These are phyloP conservation scores for Cremastinae sp. DNA, from an alignment of 2,888 invertebrate species.

Conservation along the genomic window DNA sequence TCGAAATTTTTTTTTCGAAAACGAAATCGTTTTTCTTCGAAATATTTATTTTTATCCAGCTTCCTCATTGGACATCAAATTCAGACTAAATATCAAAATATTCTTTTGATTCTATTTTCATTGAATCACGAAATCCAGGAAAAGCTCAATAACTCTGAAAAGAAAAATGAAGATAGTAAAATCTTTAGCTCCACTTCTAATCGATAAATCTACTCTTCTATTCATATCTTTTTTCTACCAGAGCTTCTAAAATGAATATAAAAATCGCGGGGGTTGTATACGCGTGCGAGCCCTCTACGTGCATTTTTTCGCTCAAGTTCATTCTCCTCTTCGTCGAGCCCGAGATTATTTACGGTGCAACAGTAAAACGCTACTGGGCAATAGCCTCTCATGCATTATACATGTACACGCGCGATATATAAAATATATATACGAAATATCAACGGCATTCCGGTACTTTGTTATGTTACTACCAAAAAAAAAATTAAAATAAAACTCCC, in stretches of 20 bases:
- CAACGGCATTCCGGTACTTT: constrained; percentile 13
- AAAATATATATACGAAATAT: not conserved
- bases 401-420: not conserved
- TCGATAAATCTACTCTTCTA: too few species aligned
- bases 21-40: too few species aligned
- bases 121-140: too few species aligned
- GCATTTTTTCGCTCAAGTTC: constrained; percentile 17
- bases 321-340: constrained; percentile 15
- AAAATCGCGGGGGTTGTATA: not conserved
- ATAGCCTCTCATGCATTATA: constrained; percentile 18
- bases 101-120: too few species aligned
- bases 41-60: too few species aligned
- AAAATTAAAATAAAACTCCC: not conserved
- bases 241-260: too few species aligned
- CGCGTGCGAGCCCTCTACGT: not conserved
- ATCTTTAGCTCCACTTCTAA: too few species aligned
- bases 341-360: constrained; percentile 11
- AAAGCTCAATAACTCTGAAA: not conserved
- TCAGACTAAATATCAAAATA: too few species aligned
- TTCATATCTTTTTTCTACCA: not conserved
- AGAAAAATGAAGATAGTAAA: not conserved
- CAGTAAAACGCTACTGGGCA: constrained; percentile 11
- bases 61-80: too few species aligned
- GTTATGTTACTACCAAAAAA: constrained; percentile 13
- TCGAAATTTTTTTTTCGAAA: too few species aligned